These are phyloP conservation scores for Scomberomorus guttatus DNA, from an alignment of 2,797 vertebrate genomes.

Conservation along the genomic window DNA sequence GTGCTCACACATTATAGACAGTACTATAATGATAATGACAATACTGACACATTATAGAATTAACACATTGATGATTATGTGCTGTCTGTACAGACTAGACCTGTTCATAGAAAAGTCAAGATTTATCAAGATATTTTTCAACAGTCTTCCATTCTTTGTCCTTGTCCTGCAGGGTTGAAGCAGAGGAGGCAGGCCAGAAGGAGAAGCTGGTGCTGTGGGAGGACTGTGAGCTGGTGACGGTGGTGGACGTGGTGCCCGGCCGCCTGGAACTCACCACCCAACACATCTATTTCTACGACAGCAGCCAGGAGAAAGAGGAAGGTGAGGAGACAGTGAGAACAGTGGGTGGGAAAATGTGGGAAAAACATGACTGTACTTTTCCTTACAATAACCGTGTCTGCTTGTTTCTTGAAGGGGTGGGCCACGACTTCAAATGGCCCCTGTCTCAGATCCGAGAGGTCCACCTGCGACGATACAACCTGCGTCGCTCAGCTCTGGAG, in stretches of 20 bases:
- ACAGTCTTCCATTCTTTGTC: background rate
- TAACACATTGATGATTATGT: background rate
- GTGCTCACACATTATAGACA: accelerated
- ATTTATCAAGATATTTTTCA: background rate
- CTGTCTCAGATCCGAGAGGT: conserved; percentile 96
- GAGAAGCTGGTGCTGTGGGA: conserved; percentile 94
- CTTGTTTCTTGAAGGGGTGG: conserved; percentile 84
- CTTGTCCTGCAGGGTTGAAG: conserved; percentile 81
- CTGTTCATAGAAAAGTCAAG: background rate
- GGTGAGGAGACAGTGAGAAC: conserved; percentile 79
- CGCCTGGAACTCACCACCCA: conserved; percentile 96
- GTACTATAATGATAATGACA: background rate
- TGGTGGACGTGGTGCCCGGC: conserved; percentile 93
- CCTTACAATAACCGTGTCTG: background rate
- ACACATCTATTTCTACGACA: conserved; percentile 96
- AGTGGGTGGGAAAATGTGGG: too few species aligned
- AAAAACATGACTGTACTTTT: background rate
- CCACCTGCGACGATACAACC: conserved; percentile 94
- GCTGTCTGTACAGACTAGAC: too few species aligned
- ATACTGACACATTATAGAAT: background rate
- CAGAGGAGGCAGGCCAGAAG: conserved; percentile 93
- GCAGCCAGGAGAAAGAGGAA: conserved; percentile 96
- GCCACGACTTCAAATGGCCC: conserved; percentile 98
- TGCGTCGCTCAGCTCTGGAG: conserved; percentile 95
- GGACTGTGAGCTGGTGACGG: conserved; percentile 95